Evolutionary conservation across 2,888 invertebrate genomes (phyloP), one percentile per base, ranked within the genome.

Genomic region (Sphaerophoria rueppellii): DNA sequence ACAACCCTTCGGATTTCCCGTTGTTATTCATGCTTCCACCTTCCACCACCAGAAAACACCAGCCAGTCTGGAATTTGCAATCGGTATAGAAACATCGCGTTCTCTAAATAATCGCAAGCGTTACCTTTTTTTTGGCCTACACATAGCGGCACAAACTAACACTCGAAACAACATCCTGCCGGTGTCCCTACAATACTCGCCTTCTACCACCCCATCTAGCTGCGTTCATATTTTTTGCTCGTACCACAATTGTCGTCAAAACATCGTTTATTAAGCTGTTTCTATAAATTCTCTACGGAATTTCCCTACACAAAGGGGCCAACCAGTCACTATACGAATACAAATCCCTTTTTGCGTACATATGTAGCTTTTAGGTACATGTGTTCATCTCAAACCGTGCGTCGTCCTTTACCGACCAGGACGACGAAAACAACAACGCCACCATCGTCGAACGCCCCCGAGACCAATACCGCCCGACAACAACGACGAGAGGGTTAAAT

Each of bases 301-400:
- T 85, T 81, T 58, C 46, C 67, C 55, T 61, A 82, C 50, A 79
- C 52, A 52, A 69, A 76, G 61, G 81, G 69, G 65, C 55, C 67
- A 16, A 24, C 60, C 12, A 4, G 16, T 11, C 40, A 58, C 40
- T 16, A n/a, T 43, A 67, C 69, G 73, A 85, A 85, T 85, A 67
- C 69, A 77, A 85, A 85, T 85, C 85, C 24, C 81, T 76, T 85
- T 76, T 85, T 81, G 76, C 76, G 69, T 85, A 76, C 73, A 76
- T 81, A 73, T 69, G 76, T 71, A 72, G 75, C 76, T 73, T 81
- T 70, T 57, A 77, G 85, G 57, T 85, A 85, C 85, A 85, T 85
- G 85, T 81, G 85, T 81, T 76, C 61, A 73, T 72, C 61, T 32
- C 54, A 60, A 52, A 43, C 5, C 46, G 67, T 35, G 24, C 55